Conservation (phyloP, 2,888 invertebrate species). For the Xanthostigma xanthostigma region DNA sequence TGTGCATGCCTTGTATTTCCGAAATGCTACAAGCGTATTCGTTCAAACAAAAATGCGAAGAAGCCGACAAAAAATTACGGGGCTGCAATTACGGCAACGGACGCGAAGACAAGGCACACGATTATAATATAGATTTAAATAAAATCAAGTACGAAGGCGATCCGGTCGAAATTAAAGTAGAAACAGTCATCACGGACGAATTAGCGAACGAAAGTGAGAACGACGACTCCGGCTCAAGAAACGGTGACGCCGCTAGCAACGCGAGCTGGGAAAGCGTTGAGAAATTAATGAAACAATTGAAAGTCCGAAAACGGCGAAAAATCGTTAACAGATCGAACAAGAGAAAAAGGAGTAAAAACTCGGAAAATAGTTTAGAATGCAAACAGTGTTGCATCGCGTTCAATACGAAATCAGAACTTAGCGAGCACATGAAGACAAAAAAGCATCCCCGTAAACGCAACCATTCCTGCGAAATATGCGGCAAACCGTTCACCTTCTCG, state of each 20-base stretch:
- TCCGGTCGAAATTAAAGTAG: not conserved
- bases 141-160: not conserved
- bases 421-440: too few relatives aligned
- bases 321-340: not conserved
- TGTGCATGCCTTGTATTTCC: slow-evolving; percentile 1
- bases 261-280: too few relatives aligned
- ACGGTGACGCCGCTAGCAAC: too few relatives aligned
- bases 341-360: not conserved
- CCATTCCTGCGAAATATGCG: slow-evolving; percentile 3
- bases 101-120: not conserved
- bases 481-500: slow-evolving; percentile 3
- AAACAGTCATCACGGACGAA: not conserved
- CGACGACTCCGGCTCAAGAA: too few relatives aligned
- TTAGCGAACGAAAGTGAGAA: too few relatives aligned
- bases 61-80: not conserved
- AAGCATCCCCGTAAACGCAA: not conserved
- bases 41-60: slow-evolving; percentile 2
- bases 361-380: not conserved
- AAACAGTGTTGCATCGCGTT: not conserved
- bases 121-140: not conserved
- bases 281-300: not conserved
- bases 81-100: not conserved
- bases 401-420: too few relatives aligned
- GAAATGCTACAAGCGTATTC: not conserved
- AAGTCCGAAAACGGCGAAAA: not conserved